phyloP scores from a whole-genome alignment of 2,797 vertebrate genomes.

The Acanthopagrus latus region DNA sequence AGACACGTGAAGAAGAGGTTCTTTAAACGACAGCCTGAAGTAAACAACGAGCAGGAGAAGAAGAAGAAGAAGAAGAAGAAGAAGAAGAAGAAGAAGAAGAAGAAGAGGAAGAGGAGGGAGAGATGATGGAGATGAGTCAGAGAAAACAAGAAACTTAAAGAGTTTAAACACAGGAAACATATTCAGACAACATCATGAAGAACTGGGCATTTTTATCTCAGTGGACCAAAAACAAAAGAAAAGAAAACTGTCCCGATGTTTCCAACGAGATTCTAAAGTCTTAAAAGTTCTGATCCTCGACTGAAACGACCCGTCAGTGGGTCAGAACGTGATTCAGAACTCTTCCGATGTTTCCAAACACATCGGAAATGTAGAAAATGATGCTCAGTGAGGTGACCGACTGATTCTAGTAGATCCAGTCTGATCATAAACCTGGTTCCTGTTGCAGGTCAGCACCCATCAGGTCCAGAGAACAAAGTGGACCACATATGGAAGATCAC shows the following conservation, averaged over 20 bases:
- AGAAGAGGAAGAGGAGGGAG: background rate
- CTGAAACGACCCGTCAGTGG: too few species aligned
- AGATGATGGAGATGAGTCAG: background rate
- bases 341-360: too few species aligned
- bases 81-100: too few species aligned
- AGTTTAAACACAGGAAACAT: background rate
- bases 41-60: slow-evolving; percentile 42
- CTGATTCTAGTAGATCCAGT: too few species aligned
- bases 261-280: background rate
- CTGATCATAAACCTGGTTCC: background rate
- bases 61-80: background rate
- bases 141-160: background rate
- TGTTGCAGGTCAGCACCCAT: background rate
- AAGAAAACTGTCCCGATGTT: background rate
- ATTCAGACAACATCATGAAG: background rate
- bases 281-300: too few species aligned
- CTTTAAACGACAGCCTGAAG: slow-evolving; percentile 67
- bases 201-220: slow-evolving; percentile 56
- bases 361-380: too few species aligned
- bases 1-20: slow-evolving; percentile 76
- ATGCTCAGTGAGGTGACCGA: too few species aligned
- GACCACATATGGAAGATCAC: background rate
- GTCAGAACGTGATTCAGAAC: too few species aligned
- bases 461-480: background rate
- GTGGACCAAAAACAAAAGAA: slow-evolving; percentile 8